Evolutionary conservation across 2,888 invertebrate genomes (phyloP), one percentile per base, ranked within the genome.

Genomic region (Plebejus argus): DNA sequence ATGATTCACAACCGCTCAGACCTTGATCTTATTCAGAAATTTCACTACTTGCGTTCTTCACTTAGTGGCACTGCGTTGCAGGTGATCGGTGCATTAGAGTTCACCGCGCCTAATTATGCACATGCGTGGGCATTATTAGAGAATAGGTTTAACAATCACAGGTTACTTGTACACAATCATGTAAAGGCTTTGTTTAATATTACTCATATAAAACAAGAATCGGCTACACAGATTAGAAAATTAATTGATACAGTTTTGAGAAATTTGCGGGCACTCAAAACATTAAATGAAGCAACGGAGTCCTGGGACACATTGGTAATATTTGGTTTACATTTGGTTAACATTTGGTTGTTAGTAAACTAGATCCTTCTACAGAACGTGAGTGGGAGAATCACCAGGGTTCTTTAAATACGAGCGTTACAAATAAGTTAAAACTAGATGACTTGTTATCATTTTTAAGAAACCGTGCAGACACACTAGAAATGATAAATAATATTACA

Each of bases 381-480:
- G 82, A 81, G 39, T 85, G 84, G 83, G 83, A 84, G 74, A 76
- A 72, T 58, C 78, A 79, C 70, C 79, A 78, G 75, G 70, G 76
- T n/a, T 76, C 76, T 70, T 79, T n/a, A 20, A 61, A 20, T 61
- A 20, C 18, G 1, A 61, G 20, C 28, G 28, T 28, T 61, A 8
- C 61, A 18, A n/a, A 20, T 61, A 20, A 61, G 18, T 61, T 61
- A 61, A n/a, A 20, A 28, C 28, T 28, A 28, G 28, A 28, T 28
- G 28, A 28, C 28, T 28, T 28, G 28, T 28, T 28, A 28, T 28
- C 61, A n/a, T 61, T 61, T 20, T 20, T 61, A n/a, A 61, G 23
- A n/a, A 61, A 61, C 23, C n/a, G 61, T n/a, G 61, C 61, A 20
- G 61, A 61, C 20, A 23, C 23, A 6, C 7, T 61, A n/a, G 61